Evolutionary conservation across 2,888 invertebrate species (phyloP).

Genomic region (Neocrepidodera transversa): DNA sequence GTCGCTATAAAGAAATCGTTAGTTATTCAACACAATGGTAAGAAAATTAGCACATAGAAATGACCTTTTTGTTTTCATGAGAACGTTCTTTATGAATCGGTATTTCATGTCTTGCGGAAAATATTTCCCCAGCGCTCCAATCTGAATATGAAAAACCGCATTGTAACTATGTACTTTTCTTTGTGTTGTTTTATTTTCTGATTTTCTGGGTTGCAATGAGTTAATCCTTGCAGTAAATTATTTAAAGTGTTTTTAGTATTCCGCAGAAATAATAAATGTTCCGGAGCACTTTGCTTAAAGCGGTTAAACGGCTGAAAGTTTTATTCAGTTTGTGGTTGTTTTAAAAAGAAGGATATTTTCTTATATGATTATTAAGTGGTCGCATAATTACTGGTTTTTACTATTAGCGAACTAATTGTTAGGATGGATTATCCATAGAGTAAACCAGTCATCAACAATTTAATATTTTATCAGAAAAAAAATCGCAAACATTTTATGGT

Average conservation of each 20-base stretch:
- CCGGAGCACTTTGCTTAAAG: background rate
- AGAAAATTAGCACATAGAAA: slow-evolving; percentile 1
- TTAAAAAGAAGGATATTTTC: too few relatives aligned
- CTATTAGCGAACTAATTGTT: too few relatives aligned
- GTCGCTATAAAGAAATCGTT: too few relatives aligned
- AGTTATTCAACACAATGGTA: too few relatives aligned
- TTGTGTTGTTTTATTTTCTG: slow-evolving; percentile 5
- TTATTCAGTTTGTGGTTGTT: too few relatives aligned
- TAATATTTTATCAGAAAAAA: too few relatives aligned
- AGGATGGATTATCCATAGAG: too few relatives aligned
- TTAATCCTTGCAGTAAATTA: slow-evolving; percentile 11
- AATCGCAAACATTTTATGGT: too few relatives aligned
- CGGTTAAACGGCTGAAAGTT: background rate
- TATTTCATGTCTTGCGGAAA: slow-evolving; percentile 3
- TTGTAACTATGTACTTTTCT: slow-evolving; percentile 1
- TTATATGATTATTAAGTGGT: too few relatives aligned
- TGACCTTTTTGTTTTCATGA: background rate
- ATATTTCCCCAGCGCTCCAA: background rate
- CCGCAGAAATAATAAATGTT: background rate
- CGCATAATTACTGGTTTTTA: too few relatives aligned
- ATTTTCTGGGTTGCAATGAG: slow-evolving; percentile 2
- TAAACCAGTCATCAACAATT: too few relatives aligned
- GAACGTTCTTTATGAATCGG: slow-evolving; percentile 2
- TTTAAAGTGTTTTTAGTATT: slow-evolving; percentile 6
- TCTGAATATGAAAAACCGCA: slow-evolving; percentile 12